Conservation (phyloP, 2,797 vertebrate species). For the Pelodytes ibericus region DNA sequence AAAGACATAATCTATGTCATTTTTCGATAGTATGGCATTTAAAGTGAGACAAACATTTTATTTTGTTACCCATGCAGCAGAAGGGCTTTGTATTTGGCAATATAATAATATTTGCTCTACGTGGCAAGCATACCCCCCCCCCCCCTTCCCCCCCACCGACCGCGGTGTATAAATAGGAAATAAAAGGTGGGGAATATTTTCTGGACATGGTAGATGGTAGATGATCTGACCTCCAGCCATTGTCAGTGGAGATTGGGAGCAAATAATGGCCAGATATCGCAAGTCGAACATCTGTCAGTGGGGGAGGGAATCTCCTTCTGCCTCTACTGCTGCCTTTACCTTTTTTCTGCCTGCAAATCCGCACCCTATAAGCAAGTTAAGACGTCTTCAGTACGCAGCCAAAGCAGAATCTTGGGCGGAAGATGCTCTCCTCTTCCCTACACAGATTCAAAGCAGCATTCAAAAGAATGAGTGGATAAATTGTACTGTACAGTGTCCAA, state of each 20-base stretch:
- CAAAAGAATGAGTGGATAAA: too few relatives aligned
- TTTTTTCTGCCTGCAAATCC: constrained; percentile 15
- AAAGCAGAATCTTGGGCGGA: background rate
- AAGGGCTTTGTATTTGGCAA: background rate
- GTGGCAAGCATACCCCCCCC: too few relatives aligned
- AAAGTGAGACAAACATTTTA: background rate
- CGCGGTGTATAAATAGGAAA: background rate
- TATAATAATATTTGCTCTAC: constrained; percentile 17
- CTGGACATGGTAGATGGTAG: constrained; percentile 7
- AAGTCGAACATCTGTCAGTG: constrained; percentile 43
- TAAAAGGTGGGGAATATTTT: constrained; percentile 13
- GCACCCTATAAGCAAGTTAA: constrained; percentile 11
- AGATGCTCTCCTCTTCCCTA: too few relatives aligned
- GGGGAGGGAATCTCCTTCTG: constrained; percentile 35
- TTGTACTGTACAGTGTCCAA: too few relatives aligned
- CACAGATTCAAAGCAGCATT: too few relatives aligned
- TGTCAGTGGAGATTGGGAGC: constrained; percentile 28
- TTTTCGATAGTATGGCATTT: constrained; percentile 8
- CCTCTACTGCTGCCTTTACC: constrained; percentile 3
- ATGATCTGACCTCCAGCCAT: constrained; percentile 27
- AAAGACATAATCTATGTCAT: too few relatives aligned
- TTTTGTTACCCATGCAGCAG: background rate
- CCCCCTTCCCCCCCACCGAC: too few relatives aligned
- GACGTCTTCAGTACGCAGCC: background rate
- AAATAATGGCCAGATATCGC: constrained; percentile 42